Percentiles rank a stretch among this genome's conserved stretches.
Evolutionary conservation across 2,797 vertebrate species (phyloP).

Genomic region (Muscicapa comitata): DNA sequence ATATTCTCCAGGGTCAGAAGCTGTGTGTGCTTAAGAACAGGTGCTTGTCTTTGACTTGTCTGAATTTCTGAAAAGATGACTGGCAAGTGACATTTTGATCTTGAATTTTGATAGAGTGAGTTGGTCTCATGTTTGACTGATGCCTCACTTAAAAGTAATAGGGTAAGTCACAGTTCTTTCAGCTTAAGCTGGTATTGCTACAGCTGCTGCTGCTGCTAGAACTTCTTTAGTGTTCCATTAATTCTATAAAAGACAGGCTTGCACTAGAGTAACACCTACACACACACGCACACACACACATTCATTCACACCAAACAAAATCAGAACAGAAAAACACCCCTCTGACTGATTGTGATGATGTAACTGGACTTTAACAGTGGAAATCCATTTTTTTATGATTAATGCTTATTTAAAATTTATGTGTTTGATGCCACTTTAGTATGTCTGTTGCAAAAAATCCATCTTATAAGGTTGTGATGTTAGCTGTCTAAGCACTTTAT

Average conservation of each 20-base stretch:
- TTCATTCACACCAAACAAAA: not conserved
- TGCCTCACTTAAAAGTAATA: not conserved
- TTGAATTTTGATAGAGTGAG: not conserved
- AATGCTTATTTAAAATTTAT: not conserved
- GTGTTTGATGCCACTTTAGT: not conserved
- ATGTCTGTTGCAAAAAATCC: not conserved
- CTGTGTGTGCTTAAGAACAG: not conserved
- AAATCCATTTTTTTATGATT: not conserved
- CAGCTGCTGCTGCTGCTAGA: not conserved
- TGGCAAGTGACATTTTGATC: not conserved
- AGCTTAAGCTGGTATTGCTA: not conserved
- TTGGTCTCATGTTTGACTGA: not conserved
- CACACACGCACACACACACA: not conserved
- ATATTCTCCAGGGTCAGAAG: not conserved
- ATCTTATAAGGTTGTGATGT: not conserved
- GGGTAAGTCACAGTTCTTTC: not conserved
- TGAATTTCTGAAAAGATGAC: not conserved
- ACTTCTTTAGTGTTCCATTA: not conserved
- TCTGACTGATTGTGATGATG: not conserved
- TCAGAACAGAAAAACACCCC: accelerated
- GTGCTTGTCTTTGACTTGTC: not conserved
- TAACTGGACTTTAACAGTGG: not conserved
- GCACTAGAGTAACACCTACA: not conserved
- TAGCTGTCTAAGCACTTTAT: not conserved
- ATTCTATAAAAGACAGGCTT: not conserved